These are phyloP conservation scores for Chaenocephalus aceratus DNA, from an alignment of 2,113 vertebrate species.

Conservation along the genomic window DNA sequence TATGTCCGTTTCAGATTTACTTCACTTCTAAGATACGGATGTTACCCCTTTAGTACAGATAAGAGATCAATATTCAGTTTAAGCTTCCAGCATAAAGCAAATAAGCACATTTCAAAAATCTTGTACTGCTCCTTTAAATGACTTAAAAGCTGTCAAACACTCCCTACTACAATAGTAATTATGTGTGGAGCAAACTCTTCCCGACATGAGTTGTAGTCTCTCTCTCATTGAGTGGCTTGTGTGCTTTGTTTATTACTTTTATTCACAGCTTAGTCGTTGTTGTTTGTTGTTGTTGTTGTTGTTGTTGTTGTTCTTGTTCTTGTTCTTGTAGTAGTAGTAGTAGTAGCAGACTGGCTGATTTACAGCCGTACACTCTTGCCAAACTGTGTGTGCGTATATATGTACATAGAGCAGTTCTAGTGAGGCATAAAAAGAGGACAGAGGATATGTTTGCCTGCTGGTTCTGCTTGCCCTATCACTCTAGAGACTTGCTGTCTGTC, in stretches of 20 bases:
- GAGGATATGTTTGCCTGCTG: slow-evolving; percentile 60
- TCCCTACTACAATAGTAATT: not conserved
- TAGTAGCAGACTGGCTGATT: slow-evolving; percentile 63
- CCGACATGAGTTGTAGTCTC: slow-evolving; percentile 30
- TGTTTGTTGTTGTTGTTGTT: slow-evolving; percentile 41
- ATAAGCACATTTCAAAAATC: not conserved
- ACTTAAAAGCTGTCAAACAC: not conserved
- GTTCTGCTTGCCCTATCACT: slow-evolving; percentile 56
- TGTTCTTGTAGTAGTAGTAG: not conserved
- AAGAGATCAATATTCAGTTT: not conserved
- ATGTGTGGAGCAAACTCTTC: not conserved
- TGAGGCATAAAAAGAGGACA: slow-evolving; percentile 55
- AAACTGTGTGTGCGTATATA: slow-evolving; percentile 27
- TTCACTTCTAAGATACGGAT: too few species aligned
- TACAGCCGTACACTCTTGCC: slow-evolving; percentile 57
- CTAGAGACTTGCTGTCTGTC: slow-evolving; percentile 44
- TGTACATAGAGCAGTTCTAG: slow-evolving; percentile 42
- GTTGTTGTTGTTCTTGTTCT: not conserved
- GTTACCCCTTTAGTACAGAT: not conserved
- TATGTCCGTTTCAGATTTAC: too few species aligned
- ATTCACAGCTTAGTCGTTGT: slow-evolving; percentile 55
- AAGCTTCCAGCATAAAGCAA: not conserved
- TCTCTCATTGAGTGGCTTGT: slow-evolving; percentile 31
- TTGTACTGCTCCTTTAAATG: slow-evolving; percentile 9
- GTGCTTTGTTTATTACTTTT: slow-evolving; percentile 60